Evolutionary conservation across 92 coral and sea anemone species (phyloP).

Genomic region (Bergia puertoricense): DNA sequence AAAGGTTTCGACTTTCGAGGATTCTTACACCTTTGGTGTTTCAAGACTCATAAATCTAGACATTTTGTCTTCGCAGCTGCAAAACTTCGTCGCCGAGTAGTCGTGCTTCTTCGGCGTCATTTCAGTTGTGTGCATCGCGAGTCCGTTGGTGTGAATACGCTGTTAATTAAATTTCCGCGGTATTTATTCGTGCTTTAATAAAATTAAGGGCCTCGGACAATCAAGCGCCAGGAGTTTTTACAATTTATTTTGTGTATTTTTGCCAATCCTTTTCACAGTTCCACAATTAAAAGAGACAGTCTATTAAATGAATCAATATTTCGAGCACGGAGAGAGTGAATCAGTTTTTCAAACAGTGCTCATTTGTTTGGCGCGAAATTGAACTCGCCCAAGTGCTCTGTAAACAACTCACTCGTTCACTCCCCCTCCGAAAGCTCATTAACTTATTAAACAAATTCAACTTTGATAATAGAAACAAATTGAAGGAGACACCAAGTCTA

Average conservation of each 20-base stretch:
- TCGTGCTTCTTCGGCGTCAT: conserved; percentile 34
- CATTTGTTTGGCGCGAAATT: not conserved
- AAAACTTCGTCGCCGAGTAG: conserved; percentile 32
- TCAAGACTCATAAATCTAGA: conserved; percentile 6
- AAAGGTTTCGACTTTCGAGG: conserved; percentile 10
- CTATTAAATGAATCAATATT: not conserved
- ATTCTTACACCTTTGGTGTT: conserved; percentile 42
- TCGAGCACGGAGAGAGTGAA: not conserved
- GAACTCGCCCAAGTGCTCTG: conserved; percentile 12
- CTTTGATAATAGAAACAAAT: conserved; percentile 38
- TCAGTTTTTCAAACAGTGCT: not conserved
- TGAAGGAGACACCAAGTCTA: conserved; percentile 73
- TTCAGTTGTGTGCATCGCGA: not conserved
- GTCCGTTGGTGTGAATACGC: conserved; percentile 32
- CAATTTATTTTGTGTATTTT: not conserved
- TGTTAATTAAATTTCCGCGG: conserved; percentile 47
- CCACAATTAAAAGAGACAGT: not conserved
- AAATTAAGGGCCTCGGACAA: conserved; percentile 29
- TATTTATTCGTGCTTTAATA: conserved; percentile 21
- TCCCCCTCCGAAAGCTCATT: conserved; percentile 48
- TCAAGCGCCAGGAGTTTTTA: conserved; percentile 20
- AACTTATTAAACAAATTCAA: conserved; percentile 33
- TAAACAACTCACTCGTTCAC: conserved; percentile 32
- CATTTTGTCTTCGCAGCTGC: conserved; percentile 30
- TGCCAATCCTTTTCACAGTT: not conserved